These are phyloP conservation scores for Penaeus vannamei DNA, from an alignment of 1,140 invertebrate genomes.

Conservation along the genomic window DNA sequence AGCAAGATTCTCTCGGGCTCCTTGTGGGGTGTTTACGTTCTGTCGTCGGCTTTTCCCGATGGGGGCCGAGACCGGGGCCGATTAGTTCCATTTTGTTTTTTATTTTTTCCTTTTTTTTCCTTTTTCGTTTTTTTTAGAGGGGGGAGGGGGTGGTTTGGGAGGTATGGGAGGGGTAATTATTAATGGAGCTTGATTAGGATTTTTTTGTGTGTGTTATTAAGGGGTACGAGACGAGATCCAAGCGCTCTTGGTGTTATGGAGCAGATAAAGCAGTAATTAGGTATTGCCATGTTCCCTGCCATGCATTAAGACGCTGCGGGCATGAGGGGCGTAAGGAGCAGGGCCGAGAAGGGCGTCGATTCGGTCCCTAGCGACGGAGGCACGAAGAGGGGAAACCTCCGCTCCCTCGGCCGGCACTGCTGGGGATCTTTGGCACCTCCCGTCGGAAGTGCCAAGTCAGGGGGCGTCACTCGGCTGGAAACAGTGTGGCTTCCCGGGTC, in stretches of 20 bases:
- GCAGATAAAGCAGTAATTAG: constrained; percentile 57
- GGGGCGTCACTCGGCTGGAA: constrained; percentile 58
- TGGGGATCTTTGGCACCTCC: not conserved
- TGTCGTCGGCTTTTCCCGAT: no score
- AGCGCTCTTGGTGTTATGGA: constrained; percentile 30
- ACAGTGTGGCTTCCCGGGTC: constrained; percentile 43
- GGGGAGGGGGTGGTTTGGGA: no score
- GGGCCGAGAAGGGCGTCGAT: not conserved
- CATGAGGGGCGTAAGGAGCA: not conserved
- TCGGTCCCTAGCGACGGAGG: not conserved
- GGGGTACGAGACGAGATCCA: constrained; percentile 8
- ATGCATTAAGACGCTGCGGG: constrained; percentile 34
- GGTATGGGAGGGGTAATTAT: no score
- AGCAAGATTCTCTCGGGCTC: no score
- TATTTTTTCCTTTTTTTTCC: no score
- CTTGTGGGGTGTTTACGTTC: no score
- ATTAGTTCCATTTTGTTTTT: no score
- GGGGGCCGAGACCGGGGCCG: no score
- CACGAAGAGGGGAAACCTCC: not conserved
- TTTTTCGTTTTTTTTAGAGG: no score
- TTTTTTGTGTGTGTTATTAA: not conserved
- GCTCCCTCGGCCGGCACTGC: not conserved
- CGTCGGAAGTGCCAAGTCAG: constrained; percentile 57
- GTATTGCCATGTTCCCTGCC: constrained; percentile 33
- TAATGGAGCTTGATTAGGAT: no score